Evolutionary conservation across 2,888 invertebrate genomes (phyloP).

Genomic region (Aporophyla nigra): DNA sequence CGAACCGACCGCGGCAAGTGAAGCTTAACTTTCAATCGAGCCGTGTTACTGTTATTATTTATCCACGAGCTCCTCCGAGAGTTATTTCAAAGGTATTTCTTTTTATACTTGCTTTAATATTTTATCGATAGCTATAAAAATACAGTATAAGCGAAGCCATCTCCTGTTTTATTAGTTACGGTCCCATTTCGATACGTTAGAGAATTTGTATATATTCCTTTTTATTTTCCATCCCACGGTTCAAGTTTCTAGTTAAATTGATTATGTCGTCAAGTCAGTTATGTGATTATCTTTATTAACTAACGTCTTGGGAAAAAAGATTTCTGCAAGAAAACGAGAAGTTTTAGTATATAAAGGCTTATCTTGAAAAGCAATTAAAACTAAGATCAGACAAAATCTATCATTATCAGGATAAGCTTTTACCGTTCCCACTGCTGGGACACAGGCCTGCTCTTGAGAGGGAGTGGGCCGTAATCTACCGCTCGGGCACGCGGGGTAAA

Average conservation of each 20-base stretch:
- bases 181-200: constrained; percentile 29
- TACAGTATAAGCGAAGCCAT: constrained; percentile 44
- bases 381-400: too few species aligned
- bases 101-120: constrained; percentile 51
- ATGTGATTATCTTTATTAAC: background rate
- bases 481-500: too few species aligned
- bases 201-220: constrained; percentile 44
- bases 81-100: constrained; percentile 28
- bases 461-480: too few species aligned
- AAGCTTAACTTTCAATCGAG: too few species aligned
- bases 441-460: too few species aligned
- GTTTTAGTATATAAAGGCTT: background rate
- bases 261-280: constrained; percentile 5
- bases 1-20: too few species aligned
- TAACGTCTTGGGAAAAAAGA: background rate
- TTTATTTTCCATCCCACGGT: constrained; percentile 38
- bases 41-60: too few species aligned
- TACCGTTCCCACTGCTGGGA: too few species aligned
- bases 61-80: too few species aligned
- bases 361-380: background rate
- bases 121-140: constrained; percentile 58
- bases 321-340: background rate
- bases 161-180: constrained; percentile 45
- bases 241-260: constrained; percentile 5
- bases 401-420: too few species aligned